Base-by-base conservation (phyloP, 2,113 vertebrate genomes). In the Tachuris rubrigastra region DNA sequence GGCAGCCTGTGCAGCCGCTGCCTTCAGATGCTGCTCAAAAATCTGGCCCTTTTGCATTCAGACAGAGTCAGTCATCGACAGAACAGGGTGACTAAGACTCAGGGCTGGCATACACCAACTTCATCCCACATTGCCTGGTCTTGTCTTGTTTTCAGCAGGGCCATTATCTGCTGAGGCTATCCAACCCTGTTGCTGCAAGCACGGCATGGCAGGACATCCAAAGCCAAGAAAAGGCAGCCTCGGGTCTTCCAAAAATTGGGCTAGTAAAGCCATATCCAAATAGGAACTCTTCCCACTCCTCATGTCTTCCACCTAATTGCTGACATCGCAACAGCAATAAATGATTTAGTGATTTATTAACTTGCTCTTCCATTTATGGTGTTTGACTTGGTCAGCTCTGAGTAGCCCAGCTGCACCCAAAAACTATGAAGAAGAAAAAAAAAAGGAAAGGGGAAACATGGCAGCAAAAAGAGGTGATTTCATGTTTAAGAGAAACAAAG, bases 1-100 rank as follows among this genome's bases (percentile, higher is more conserved):
- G 63, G 47, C 82, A 93, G 71, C 42, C 41, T 0, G 3, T 8
- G 5, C 59, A 0, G 0, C 62, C 80, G 16, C 42, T 5, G 35
- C 89, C 74, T 73, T 79, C 2, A 0, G 67, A 87, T 42, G 78
- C 78, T 11, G 2, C 82, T 59, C 59, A 93, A 18, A 95, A 65
- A 53, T 69, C 89, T 87, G 85, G 46, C 73, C 72, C 72, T 95
- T 89, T 94, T 20, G 52, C 93, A 78, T 96, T 95, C 92, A 93
- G 46, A 37, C 5, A 10, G 67, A 83, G 75, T 18, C 87, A 96
- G 87, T 96, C 95, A 94, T 44, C 8, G 0, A 22, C 1, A 12
- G 4, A 67, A 31, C 0, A 3, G 27, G 46, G 55, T 95, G 93
- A 91, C 59, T 91, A 87, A 96, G 63, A 27, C 63, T 60, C 13